Evolutionary conservation across 1,140 invertebrate genomes (phyloP), one percentile per base, ranked within the genome.

Genomic region (Drosophila prosaltans): DNA sequence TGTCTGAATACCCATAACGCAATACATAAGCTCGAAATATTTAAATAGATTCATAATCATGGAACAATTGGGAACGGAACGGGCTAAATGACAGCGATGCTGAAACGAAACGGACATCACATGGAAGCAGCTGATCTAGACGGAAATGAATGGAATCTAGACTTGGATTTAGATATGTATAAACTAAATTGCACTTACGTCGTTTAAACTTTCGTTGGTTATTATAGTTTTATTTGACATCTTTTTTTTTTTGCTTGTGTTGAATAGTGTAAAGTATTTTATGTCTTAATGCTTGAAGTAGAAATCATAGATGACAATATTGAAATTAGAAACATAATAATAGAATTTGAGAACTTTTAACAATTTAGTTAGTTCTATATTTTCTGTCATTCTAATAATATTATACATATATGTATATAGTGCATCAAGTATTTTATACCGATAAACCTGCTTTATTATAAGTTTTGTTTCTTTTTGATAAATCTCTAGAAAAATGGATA

Each of bases 21-120:
- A 62, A 40, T 24, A 62, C 40, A 62, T 62, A 2, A 62, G 21
- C 26, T 62, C 40, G 8, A 45, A 62, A 40, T 45, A 62, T 26
- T 62, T 45, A 28, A 62, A 26, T 0, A 62, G 16, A 26, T 62
- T 62, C 41, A 62, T 62, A 3, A 62, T 16, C 11, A 6, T 5
- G 6, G 0, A 0, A 6, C 60, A 62, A 40, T 62, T 16, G 6
- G 21, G 24, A 7, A 62, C 16, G 1, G 5, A 0, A 3, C 9
- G 32, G 24, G 60, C 40, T 11, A 62, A n/a, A 2, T n/a, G 1
- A 30, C 60, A 62, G 21, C 60, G 60, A 28, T 43, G 24, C n/a
- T 43, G 2, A 40, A 28, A 21, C 10, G 7, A 5, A 24, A 62
- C 41, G 40, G 26, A 2, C 60, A 62, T 62, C 3, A 62, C 40